These are phyloP conservation scores for Petrocephalus sullivani DNA, from an alignment of 2,797 vertebrate genomes.

Conservation along the genomic window DNA sequence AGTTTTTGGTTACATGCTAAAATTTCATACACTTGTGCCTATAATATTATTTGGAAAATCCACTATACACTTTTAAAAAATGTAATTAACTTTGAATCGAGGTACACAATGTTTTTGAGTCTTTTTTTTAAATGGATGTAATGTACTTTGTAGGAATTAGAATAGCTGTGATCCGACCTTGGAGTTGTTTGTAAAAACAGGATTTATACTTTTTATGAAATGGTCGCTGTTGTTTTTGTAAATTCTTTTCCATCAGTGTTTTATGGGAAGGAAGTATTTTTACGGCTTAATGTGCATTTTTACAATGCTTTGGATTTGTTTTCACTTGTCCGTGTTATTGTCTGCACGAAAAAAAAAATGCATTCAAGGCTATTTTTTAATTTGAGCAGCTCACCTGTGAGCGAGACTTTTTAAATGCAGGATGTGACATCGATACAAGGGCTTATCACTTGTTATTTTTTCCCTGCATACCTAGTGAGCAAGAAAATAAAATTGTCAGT, in stretches of 20 bases:
- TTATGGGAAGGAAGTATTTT: slow-evolving; percentile 68
- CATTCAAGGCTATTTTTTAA: slow-evolving; percentile 31
- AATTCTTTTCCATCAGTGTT: slow-evolving; percentile 61
- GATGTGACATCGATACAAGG: slow-evolving; percentile 14
- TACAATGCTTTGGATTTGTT: slow-evolving; percentile 58
- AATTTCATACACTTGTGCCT: slow-evolving; percentile 8
- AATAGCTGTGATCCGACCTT: slow-evolving; percentile 22
- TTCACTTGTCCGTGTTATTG: slow-evolving; percentile 64
- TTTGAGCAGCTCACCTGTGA: slow-evolving; percentile 26
- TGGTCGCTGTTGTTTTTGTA: slow-evolving; percentile 62
- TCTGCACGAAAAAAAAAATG: slow-evolving; percentile 58
- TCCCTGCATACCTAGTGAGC: background rate
- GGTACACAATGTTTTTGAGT: slow-evolving; percentile 71
- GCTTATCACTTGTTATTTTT: slow-evolving; percentile 8
- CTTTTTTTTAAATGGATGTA: slow-evolving; percentile 49
- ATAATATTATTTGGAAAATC: background rate
- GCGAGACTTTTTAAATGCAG: background rate
- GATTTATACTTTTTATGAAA: slow-evolving; percentile 47
- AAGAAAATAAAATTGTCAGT: slow-evolving; percentile 18
- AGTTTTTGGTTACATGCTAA: background rate
- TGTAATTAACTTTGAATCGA: slow-evolving; percentile 45
- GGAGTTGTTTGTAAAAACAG: slow-evolving; percentile 41
- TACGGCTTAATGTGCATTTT: slow-evolving; percentile 62
- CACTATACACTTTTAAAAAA: background rate
- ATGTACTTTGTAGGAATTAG: slow-evolving; percentile 57